Evolutionary conservation across 1,140 invertebrate species (phyloP).

Genomic region (Tribolium castaneum): DNA sequence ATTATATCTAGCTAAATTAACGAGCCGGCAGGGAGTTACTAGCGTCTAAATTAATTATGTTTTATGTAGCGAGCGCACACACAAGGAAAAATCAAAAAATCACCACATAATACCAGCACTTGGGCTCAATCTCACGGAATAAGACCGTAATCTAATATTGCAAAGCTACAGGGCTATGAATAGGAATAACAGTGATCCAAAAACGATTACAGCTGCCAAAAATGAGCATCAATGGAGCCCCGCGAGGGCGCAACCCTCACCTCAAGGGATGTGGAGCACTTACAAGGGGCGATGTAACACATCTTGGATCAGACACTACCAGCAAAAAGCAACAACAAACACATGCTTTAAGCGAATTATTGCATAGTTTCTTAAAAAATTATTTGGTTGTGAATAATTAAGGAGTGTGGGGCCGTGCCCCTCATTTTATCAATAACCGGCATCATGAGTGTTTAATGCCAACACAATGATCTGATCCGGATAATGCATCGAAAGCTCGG

Average conservation of each 20-base stretch:
- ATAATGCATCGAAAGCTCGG: conserved; percentile 11
- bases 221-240: conserved; percentile 62
- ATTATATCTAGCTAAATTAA: conserved; percentile 18
- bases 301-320: conserved; percentile 34
- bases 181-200: conserved; percentile 64
- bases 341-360: too few species aligned
- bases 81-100: conserved; percentile 1
- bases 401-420: background rate
- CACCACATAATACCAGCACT: conserved; percentile 5
- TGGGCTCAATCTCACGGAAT: conserved; percentile 41
- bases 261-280: conserved; percentile 24
- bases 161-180: conserved; percentile 60
- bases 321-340: conserved; percentile 2
- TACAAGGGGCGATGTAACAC: conserved; percentile 36
- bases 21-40: conserved; percentile 12
- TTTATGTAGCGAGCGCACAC: too few species aligned
- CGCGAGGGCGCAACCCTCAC: conserved; percentile 50
- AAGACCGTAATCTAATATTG: conserved; percentile 62
- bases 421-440: conserved; percentile 29
- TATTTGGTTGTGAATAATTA: conserved; percentile 4
- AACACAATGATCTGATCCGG: conserved; percentile 27
- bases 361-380: too few species aligned
- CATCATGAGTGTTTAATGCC: conserved; percentile 35
- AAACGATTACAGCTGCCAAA: conserved; percentile 65
- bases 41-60: background rate